These are phyloP conservation scores for Drosophila prolongata DNA, from an alignment of 2,888 invertebrate species.

Conservation along the genomic window DNA sequence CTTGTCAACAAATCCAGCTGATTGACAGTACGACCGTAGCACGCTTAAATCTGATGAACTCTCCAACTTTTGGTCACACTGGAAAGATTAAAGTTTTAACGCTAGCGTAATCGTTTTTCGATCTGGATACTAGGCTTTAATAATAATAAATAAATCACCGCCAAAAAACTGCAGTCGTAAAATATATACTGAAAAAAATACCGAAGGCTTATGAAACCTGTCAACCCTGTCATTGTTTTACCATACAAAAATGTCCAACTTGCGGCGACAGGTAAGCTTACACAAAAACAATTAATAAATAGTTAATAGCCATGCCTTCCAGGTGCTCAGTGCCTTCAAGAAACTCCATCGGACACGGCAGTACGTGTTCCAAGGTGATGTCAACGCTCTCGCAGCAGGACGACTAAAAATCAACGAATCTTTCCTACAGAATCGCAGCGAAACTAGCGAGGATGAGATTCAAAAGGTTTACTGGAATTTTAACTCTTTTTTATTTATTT, in stretches of 20 bases:
- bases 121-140: too few species aligned
- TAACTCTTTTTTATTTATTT: neutral
- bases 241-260: conserved; percentile 67
- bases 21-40: too few species aligned
- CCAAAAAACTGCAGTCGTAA: neutral
- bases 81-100: too few species aligned
- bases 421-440: conserved; percentile 88
- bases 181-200: neutral
- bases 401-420: conserved; percentile 91
- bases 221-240: neutral
- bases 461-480: conserved; percentile 85
- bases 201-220: neutral
- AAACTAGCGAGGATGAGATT: conserved; percentile 87
- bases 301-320: neutral
- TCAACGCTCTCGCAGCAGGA: conserved; percentile 87
- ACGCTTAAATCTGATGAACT: too few species aligned
- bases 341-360: conserved; percentile 89
- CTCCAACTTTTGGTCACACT: too few species aligned
- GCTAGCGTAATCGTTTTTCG: too few species aligned
- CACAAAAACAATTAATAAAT: conserved; percentile 10
- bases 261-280: conserved; percentile 68
- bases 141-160: neutral
- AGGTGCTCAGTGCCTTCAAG: conserved; percentile 90
- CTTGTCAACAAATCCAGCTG: too few species aligned
- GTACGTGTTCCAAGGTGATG: conserved; percentile 89